Conservation (phyloP, 2,113 vertebrate genomes). For the Ariopsis seemanni region DNA sequence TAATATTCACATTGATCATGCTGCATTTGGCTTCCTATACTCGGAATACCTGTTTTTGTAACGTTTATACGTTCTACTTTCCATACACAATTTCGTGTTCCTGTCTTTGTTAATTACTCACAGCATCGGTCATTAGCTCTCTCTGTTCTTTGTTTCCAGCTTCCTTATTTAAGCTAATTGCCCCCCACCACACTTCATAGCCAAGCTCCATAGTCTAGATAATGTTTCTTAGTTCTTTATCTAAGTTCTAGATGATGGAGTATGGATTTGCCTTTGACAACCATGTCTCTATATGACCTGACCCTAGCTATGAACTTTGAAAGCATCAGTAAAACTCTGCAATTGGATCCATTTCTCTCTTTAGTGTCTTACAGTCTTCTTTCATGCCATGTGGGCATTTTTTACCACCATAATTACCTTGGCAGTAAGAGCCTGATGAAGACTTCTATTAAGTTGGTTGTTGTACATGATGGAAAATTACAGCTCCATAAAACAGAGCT, state of each 20-base stretch:
- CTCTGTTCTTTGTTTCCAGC: neutral
- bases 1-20: neutral
- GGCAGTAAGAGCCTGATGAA: slow-evolving; percentile 78
- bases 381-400: slow-evolving; percentile 65
- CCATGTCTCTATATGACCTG: neutral
- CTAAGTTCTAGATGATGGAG: neutral
- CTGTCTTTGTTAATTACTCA: slow-evolving; percentile 1
- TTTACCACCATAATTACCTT: slow-evolving; percentile 77
- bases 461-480: slow-evolving; percentile 77
- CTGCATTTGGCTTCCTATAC: neutral
- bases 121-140: neutral
- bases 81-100: neutral
- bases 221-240: neutral
- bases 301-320: neutral
- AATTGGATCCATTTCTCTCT: neutral
- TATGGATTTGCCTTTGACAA: neutral
- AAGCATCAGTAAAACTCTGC: neutral
- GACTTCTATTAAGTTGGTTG: slow-evolving; percentile 81
- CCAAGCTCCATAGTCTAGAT: neutral
- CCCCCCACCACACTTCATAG: neutral
- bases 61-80: neutral
- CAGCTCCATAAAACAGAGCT: slow-evolving; percentile 74
- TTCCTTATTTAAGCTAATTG: neutral
- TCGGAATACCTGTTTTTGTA: neutral
- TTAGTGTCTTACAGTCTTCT: slow-evolving; percentile 14